Evolutionary conservation across 2,888 invertebrate species (phyloP).

Genomic region (Zygothrica quintamaculata): DNA sequence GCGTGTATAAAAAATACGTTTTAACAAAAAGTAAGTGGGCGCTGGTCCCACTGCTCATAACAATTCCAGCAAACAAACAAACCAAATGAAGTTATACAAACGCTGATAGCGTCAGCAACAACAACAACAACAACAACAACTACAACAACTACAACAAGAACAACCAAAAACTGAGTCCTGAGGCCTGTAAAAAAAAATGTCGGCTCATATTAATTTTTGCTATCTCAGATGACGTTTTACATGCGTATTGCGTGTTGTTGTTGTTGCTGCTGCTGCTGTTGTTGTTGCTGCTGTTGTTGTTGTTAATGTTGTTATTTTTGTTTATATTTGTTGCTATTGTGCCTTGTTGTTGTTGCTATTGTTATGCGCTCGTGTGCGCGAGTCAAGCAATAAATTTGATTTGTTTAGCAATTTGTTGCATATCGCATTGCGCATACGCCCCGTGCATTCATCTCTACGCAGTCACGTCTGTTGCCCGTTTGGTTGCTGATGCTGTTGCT

Average conservation of each 20-base stretch:
- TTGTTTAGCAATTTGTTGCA: slow-evolving; percentile 80
- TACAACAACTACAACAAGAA: slow-evolving; percentile 8
- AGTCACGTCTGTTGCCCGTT: slow-evolving; percentile 60
- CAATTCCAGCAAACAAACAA: slow-evolving; percentile 51
- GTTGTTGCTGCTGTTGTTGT: slow-evolving; percentile 13
- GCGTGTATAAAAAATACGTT: slow-evolving; percentile 48
- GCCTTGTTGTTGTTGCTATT: slow-evolving; percentile 10
- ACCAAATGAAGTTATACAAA: slow-evolving; percentile 74
- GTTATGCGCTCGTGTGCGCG: slow-evolving; percentile 44
- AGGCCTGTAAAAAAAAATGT: slow-evolving; percentile 56
- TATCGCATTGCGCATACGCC: slow-evolving; percentile 80
- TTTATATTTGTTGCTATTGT: slow-evolving; percentile 2
- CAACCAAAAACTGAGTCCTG: slow-evolving; percentile 16
- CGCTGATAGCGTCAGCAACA: slow-evolving; percentile 59
- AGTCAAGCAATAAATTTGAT: slow-evolving; percentile 74
- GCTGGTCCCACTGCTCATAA: slow-evolving; percentile 22
- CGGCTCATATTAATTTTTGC: slow-evolving; percentile 70
- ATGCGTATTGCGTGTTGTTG: slow-evolving; percentile 52
- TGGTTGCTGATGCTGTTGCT: slow-evolving; percentile 8
- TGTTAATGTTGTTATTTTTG: neutral
- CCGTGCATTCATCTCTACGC: slow-evolving; percentile 70
- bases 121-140: slow-evolving; percentile 20
- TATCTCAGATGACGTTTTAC: slow-evolving; percentile 66
- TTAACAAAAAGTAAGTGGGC: slow-evolving; percentile 59
- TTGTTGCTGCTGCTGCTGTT: slow-evolving; percentile 3